Evolutionary conservation across 2,797 vertebrate genomes (phyloP), one percentile per base, ranked within the genome.

Genomic region (Protosalanx chinensis): DNA sequence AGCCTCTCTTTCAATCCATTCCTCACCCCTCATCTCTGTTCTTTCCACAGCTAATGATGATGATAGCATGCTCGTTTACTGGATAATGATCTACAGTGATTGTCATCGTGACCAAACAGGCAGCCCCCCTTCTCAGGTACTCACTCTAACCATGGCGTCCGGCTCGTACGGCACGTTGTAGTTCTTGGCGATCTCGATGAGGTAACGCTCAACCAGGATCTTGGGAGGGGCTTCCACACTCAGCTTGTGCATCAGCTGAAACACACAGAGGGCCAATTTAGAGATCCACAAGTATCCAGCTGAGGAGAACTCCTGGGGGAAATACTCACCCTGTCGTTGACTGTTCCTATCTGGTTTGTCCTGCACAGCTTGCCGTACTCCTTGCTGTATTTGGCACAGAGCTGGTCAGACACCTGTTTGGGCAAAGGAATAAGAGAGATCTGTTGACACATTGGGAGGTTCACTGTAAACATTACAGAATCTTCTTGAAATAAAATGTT

Each of bases 101-200:
- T 46, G 2, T 46, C 41, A 13, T 46, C 41, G 7, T 37, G 6
- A 37, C 49, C 49, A 56, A n/a, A 5, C 51, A 56, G 18, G 51
- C 18, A 8, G 16, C n/a, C 18, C 1, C 6, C 18, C 1, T 3
- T 16, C 51, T 60, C 16, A 3, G 37, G 66, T 23, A 29, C 96
- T 93, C 88, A 99, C 98, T 93, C 95, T 94, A 82, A 97, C 96
- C 88, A 98, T 93, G 0, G 97, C 95, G 41, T 99, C 98, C 3
- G 98, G 96, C 56, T 99, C 97, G 46, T 96, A 99, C 0, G 96
- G 96, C 10, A 99, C 97, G 2, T 94, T 99, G 78, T 99, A 99
- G 89, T 99, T 99, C 92, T 99, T 99, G 57, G 98, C 98, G 5
- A 99, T 99, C 90, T 99, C 98, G 1, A 99, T 99, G 84, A 99